Evolutionary conservation across 2,797 vertebrate species (phyloP).

Genomic region (Philypnodon macrostomus): DNA sequence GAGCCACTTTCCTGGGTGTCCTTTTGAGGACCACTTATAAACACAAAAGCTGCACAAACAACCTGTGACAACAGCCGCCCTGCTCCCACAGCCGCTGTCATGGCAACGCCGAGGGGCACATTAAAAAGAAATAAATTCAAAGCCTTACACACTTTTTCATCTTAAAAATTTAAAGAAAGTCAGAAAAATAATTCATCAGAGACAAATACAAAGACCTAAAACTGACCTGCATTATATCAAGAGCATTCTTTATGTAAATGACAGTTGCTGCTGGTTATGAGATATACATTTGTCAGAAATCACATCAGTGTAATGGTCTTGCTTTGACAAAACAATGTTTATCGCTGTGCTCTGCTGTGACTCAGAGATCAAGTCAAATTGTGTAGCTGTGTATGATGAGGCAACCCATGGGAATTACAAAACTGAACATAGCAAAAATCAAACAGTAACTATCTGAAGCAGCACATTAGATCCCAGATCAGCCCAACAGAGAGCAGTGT

Average conservation of each 20-base stretch:
- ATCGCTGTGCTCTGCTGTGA: conserved; percentile 22
- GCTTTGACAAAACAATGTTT: conserved; percentile 23
- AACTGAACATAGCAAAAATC: conserved; percentile 29
- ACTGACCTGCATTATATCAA: conserved; percentile 1
- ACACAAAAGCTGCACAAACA: conserved; percentile 78
- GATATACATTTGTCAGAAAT: conserved; percentile 1
- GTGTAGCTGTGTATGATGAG: conserved; percentile 30
- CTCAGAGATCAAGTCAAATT: conserved; percentile 45
- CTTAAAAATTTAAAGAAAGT: conserved; percentile 43
- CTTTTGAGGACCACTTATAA: conserved; percentile 72
- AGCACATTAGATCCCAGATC: conserved; percentile 33
- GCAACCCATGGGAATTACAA: conserved; percentile 39
- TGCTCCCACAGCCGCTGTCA: conserved; percentile 74
- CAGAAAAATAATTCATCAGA: conserved; percentile 4
- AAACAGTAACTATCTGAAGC: conserved; percentile 32
- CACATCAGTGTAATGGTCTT: conserved; percentile 1
- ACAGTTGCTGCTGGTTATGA: conserved; percentile 3
- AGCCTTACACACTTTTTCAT: conserved; percentile 26
- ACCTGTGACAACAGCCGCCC: conserved; percentile 75
- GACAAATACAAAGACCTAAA: not conserved
- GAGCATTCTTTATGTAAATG: not conserved
- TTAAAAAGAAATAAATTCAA: conserved; percentile 52
- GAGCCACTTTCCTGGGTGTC: conserved; percentile 47
- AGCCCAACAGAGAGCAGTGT: conserved; percentile 22
- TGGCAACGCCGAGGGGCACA: conserved; percentile 76